Evolutionary conservation across 2,888 invertebrate species (phyloP), one percentile per base, ranked within the genome.

Genomic region (Alloplasta piceator): DNA sequence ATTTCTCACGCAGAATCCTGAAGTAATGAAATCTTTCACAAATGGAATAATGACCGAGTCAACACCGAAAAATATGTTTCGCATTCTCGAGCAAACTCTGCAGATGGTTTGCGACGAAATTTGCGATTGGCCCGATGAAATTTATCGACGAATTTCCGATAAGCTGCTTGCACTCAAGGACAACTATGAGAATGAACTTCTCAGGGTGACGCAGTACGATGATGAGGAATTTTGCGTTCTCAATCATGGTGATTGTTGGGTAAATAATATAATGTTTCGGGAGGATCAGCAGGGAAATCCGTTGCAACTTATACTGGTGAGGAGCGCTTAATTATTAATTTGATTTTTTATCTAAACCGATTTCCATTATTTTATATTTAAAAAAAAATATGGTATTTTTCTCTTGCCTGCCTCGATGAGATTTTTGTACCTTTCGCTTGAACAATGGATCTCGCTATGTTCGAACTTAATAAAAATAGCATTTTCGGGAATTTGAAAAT

Each of bases 191-290:
- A 38, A 64, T 1, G 78, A 72, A 16, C 36, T 79, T 6, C 9
- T 72, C 6, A 26, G 55, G 5, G 77, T 60, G 0, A 66, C 61
- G 50, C 52, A 81, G 1, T 84, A 85, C 26, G 83, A 84, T 0
- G 6, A 10, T 0, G 78, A 83, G 2, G 89, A 89, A 63, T 88
- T 89, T 73, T 86, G 87, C 50, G 88, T 89, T 0, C 55, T 89
- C 5, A 89, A 89, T 80, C 89, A 89, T 14, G 89, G 88, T 0
- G 89, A 89, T 58, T 86, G 86, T 77, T 89, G 88, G 88, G 74
- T 83, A 0, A 87, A 87, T 50, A 89, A 89, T 74, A 77, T 88
- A 3, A 84, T 89, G 86, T 86, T 88, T 56, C 74, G 66, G 5
- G 84, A 88, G 38, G 80, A 86, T 38, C 76, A 82, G 0, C 26